These are phyloP conservation scores for Porphyrio hochstetteri DNA, from an alignment of 2,113 vertebrate species.

Conservation along the genomic window DNA sequence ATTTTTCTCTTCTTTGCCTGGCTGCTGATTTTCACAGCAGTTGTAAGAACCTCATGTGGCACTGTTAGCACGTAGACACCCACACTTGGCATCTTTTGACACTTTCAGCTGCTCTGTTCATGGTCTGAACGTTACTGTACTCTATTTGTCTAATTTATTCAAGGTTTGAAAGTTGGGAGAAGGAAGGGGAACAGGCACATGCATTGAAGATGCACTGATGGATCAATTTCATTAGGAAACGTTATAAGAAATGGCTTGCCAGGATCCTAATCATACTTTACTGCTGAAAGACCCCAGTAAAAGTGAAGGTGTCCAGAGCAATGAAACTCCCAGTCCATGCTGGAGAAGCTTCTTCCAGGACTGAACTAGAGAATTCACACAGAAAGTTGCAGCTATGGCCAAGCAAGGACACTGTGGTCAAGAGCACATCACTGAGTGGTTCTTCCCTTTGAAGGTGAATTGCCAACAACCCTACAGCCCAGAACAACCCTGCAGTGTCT, in stretches of 20 bases:
- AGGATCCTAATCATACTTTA: neutral
- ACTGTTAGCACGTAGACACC: neutral
- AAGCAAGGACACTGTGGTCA: fast-evolving
- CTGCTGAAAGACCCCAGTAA: neutral
- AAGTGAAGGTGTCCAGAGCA: neutral
- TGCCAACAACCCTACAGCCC: neutral
- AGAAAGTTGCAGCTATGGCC: neutral
- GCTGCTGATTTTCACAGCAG: neutral
- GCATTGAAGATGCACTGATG: fast-evolving
- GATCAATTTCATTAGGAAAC: neutral
- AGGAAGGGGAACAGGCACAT: neutral
- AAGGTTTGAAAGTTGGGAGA: neutral
- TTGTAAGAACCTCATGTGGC: neutral
- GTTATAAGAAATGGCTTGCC: neutral
- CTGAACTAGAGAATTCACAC: neutral
- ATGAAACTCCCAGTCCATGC: neutral
- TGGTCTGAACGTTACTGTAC: neutral
- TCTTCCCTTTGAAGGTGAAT: neutral
- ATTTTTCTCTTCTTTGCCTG: neutral
- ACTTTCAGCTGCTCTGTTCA: neutral
- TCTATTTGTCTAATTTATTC: neutral
- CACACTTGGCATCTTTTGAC: neutral
- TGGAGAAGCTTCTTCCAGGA: neutral
- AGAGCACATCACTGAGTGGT: neutral
- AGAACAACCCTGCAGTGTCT: no score